Evolutionary conservation across 2,888 invertebrate species (phyloP).

Genomic region (Brachynemurus nebulosus): DNA sequence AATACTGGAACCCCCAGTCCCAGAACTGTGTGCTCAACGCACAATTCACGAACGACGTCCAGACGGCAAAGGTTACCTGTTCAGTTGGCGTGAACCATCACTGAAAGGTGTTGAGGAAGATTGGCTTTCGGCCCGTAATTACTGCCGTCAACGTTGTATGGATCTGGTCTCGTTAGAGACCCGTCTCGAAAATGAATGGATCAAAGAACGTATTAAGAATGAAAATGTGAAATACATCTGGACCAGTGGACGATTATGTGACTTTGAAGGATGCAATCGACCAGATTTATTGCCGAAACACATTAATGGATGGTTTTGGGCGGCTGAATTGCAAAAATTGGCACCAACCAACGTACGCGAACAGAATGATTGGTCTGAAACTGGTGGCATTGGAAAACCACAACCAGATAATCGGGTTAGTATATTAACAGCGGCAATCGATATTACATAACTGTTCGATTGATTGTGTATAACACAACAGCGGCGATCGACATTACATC

Average conservation of each 20-base stretch:
- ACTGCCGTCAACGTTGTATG: slow-evolving; percentile 80
- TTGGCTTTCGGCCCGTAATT: slow-evolving; percentile 75
- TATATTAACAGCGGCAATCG: too few relatives aligned
- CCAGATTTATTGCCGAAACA: slow-evolving; percentile 68
- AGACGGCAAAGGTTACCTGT: slow-evolving; percentile 70
- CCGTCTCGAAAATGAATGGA: slow-evolving; percentile 75
- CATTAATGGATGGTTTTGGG: slow-evolving; percentile 88
- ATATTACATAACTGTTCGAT: too few relatives aligned
- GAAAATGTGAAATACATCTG: slow-evolving; percentile 82
- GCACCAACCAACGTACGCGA: slow-evolving; percentile 68
- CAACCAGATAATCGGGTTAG: slow-evolving; percentile 72
- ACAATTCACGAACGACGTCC: slow-evolving; percentile 54
- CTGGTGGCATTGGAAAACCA: slow-evolving; percentile 71
- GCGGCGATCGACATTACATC: too few relatives aligned
- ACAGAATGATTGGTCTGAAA: slow-evolving; percentile 81
- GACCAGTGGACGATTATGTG: slow-evolving; percentile 81
- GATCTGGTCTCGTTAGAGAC: slow-evolving; percentile 77
- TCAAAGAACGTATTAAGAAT: slow-evolving; percentile 62
- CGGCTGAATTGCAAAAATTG: slow-evolving; percentile 70
- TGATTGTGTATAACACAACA: too few relatives aligned
- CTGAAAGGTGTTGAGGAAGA: slow-evolving; percentile 63
- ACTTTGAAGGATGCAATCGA: slow-evolving; percentile 81
- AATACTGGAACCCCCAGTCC: slow-evolving; percentile 64
- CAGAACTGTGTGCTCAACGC: slow-evolving; percentile 59
- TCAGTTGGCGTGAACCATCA: slow-evolving; percentile 71